Evolutionary conservation across 2,888 invertebrate genomes (phyloP), one percentile per base, ranked within the genome.

Genomic region (Tetranychus piercei): DNA sequence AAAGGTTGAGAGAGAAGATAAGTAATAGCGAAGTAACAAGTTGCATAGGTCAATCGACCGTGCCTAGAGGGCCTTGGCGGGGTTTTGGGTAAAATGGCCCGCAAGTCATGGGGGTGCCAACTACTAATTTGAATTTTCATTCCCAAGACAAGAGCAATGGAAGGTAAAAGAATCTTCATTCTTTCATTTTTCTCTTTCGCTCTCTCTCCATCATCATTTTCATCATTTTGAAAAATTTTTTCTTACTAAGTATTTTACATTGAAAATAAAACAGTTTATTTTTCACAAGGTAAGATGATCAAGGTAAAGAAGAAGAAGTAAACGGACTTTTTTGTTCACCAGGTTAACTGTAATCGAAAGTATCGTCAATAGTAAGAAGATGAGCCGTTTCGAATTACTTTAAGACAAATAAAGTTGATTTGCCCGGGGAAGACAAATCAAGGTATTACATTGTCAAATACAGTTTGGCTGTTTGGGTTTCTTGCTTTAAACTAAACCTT

Each of bases 1-100:
- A 69, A 69, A 69, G 34, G 34, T 23, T 20, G 67, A 67, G 67
- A 67, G 67, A 67, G 67, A 67, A n/a, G n/a, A n/a, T 18, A 22
- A 67, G 67, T n/a, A 22, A 67, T n/a, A 67, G 67, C n/a, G 67
- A 67, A 55, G 55, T 6, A 55, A 55, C 55, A 55, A 55, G 55
- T 55, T 55, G 55, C 55, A 55, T 55, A 55, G 55, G 55, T 55
- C 55, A 55, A 15, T 55, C 55, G 55, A 55, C 55, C 15, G 55
- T 55, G 55, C 55, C 55, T 55, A 15, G 9, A 55, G 55, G 55
- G 55, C 55, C 55, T 55, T 55, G 55, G 55, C 55, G 55, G 15
- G 15, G 55, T 55, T 34, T 55, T 55, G 55, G 55, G 55, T 15
- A 55, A 55, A 55, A 55, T 55, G 55, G 55, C 55, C 55, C 55